Base-by-base conservation (phyloP, 2,888 invertebrate genomes). In the Tetramorium bicarinatum region DNA sequence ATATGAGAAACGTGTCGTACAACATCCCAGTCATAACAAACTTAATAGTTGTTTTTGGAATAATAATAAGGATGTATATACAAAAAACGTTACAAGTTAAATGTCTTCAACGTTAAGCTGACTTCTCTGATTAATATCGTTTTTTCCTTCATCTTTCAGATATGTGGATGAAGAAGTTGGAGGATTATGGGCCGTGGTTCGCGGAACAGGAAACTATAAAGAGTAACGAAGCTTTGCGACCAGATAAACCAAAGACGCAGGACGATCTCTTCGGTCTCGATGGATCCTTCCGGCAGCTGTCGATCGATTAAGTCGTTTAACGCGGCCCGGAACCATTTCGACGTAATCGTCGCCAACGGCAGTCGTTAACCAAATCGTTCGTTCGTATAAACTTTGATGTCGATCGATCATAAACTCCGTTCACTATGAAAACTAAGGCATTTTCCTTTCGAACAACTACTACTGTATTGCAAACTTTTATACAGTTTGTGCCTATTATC, bases 181-280 rank as follows among this genome's bases (percentile, higher is more conserved):
- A 96, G 87, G 97, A 96, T 91, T 97, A 98, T 94, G 96, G 96
- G 54, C 96, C 96, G 29, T 98, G 98, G 98, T 98, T 98, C 94
- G 96, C 97, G 91, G 97, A 97, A 86, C 98, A 98, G 92, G 98
- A 98, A 93, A 95, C 96, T 61, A 95, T 97, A 47, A 98, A 97
- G 93, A 97, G 98, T 18, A 97, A 98, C 90, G 98, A 98, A 94
- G 95, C 97, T 0, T 96, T 97, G 85, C 96, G 98, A 93, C 97
- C 97, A 0, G 98, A 98, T 61, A 97, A 97, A 93, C 98, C 98
- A 86, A 98, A 97, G 93, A 98, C 98, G 90, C 97, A 97, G 89
- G 98, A 98, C 89, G 98, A 98, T 92, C 96, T 98, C 4, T 98
- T 98, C 92, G 98, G 98, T n/a, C 96, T 98, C 92, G 98, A 98